Evolutionary conservation across 2,888 invertebrate genomes (phyloP).

Genomic region (Poecilus cupreus): DNA sequence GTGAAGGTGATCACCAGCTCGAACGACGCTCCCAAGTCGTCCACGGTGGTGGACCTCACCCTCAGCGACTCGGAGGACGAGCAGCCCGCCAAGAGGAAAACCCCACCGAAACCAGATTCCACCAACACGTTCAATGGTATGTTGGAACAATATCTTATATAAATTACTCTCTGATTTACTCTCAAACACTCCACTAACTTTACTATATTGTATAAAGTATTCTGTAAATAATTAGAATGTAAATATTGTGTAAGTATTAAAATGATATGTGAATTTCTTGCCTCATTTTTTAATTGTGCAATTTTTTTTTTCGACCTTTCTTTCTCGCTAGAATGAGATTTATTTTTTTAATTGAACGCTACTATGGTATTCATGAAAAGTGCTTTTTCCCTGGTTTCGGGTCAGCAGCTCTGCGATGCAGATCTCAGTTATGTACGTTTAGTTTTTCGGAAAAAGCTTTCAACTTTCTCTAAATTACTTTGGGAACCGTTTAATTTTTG

Average conservation of each 20-base stretch:
- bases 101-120: slow-evolving; percentile 73
- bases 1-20: slow-evolving; percentile 64
- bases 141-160: slow-evolving; percentile 64
- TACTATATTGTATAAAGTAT: neutral
- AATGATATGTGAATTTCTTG: slow-evolving; percentile 27
- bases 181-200: slow-evolving; percentile 24
- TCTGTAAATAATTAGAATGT: slow-evolving; percentile 33
- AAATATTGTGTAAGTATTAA: slow-evolving; percentile 27
- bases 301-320: neutral
- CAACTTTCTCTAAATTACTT: too few species aligned
- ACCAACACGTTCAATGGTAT: slow-evolving; percentile 72
- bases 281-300: neutral
- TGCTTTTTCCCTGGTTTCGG: too few species aligned
- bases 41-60: slow-evolving; percentile 80
- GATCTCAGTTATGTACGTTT: neutral
- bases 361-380: too few species aligned
- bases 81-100: slow-evolving; percentile 70
- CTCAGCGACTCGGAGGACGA: slow-evolving; percentile 83
- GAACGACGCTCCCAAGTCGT: slow-evolving; percentile 70
- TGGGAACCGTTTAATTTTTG: too few species aligned
- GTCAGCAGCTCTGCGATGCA: neutral
- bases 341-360: too few species aligned
- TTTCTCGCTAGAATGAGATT: neutral
- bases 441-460: too few species aligned
- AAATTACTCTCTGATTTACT: too few species aligned